A percentile compares a stretch with the other conserved stretches of the same genome.
phyloP scores from a whole-genome alignment of 2,888 invertebrate genomes.

The Drosophila prolongata region DNA sequence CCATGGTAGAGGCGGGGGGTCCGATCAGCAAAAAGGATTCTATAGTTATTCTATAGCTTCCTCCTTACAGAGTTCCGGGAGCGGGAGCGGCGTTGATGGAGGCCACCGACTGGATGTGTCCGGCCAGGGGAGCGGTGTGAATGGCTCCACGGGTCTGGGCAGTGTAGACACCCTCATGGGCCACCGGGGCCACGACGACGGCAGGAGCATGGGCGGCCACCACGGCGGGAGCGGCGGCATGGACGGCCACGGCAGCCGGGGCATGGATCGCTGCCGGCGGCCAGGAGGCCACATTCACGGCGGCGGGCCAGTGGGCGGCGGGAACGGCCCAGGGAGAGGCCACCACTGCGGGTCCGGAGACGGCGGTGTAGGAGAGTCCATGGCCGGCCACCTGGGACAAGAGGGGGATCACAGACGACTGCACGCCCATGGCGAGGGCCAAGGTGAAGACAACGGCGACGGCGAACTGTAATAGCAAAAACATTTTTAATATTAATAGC shows the following conservation, averaged over 20 bases:
- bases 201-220: constrained; percentile 55
- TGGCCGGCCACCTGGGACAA: constrained; percentile 69
- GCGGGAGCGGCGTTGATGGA: constrained; percentile 80
- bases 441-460: constrained; percentile 77
- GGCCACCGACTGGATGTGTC: constrained; percentile 79
- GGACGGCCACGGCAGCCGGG: constrained; percentile 61
- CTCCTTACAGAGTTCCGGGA: constrained; percentile 73
- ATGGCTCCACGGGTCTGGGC: constrained; percentile 81
- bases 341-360: constrained; percentile 60
- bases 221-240: constrained; percentile 37
- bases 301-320: constrained; percentile 45
- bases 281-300: constrained; percentile 52
- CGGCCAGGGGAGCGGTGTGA: constrained; percentile 80
- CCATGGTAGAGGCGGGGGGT: constrained; percentile 42
- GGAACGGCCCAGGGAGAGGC: constrained; percentile 59
- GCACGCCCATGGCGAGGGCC: constrained; percentile 81
- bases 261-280: constrained; percentile 51
- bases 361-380: constrained; percentile 80
- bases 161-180: constrained; percentile 80
- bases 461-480: constrained; percentile 62
- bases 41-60: not conserved
- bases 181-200: constrained; percentile 66
- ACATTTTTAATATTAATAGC: no score
- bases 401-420: constrained; percentile 79
- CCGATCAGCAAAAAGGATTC: constrained; percentile 11